A percentile compares a stretch with the other conserved stretches of the same genome.
phyloP scores from a whole-genome alignment of 2,888 invertebrate species.

The Zaprionus lineosus region DNA sequence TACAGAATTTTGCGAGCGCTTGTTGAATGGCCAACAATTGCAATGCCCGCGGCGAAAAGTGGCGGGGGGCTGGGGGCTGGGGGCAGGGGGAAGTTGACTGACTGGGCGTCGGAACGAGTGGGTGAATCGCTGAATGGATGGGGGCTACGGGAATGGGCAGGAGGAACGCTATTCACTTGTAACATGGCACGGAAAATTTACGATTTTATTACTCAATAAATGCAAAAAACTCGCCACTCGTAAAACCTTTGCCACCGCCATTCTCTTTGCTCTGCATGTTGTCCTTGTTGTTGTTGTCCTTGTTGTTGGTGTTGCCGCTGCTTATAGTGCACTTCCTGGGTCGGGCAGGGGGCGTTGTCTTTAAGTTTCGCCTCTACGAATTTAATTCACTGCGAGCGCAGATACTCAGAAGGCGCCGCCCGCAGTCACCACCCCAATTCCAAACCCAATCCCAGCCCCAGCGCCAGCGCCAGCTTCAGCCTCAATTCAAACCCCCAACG shows the following conservation, averaged over 20 bases:
- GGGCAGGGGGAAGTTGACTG: neutral
- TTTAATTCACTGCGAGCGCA: conserved; percentile 32
- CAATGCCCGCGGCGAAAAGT: conserved; percentile 41
- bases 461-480: conserved; percentile 15
- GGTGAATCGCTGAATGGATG: neutral
- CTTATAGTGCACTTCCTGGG: conserved; percentile 23
- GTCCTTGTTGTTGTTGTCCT: neutral
- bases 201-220: conserved; percentile 78
- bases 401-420: conserved; percentile 3
- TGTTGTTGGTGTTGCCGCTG: neutral
- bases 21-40: conserved; percentile 68
- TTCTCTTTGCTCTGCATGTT: neutral
- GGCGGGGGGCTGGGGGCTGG: neutral
- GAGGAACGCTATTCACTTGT: conserved; percentile 64
- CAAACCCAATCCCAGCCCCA: neutral
- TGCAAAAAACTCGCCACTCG: conserved; percentile 71
- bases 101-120: neutral
- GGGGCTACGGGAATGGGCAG: neutral
- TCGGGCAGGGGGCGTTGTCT: conserved; percentile 13
- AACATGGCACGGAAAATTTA: conserved; percentile 69
- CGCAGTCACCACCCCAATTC: neutral
- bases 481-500: too few species aligned
- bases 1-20: conserved; percentile 48
- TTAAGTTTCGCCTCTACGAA: conserved; percentile 35
- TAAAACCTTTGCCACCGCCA: conserved; percentile 54